phyloP scores from a whole-genome alignment of 2,797 vertebrate genomes.

The Semotilus atromaculatus region DNA sequence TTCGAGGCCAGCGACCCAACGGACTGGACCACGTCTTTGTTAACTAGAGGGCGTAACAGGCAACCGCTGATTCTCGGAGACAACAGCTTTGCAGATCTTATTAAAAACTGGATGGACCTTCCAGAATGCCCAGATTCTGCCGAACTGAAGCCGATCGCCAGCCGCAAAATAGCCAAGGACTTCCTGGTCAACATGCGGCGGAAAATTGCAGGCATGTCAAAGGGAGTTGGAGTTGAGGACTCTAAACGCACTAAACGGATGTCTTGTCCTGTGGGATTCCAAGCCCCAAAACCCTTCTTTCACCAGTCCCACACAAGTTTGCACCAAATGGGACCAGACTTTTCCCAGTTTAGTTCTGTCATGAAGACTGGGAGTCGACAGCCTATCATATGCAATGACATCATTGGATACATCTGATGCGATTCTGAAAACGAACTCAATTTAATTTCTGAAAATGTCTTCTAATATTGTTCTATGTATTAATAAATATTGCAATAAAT shows the following conservation, averaged over 20 bases:
- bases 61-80: constrained; percentile 94
- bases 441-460: constrained; percentile 49
- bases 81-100: constrained; percentile 97
- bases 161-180: constrained; percentile 86
- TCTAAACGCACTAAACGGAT: constrained; percentile 80
- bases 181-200: constrained; percentile 91
- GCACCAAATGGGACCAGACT: constrained; percentile 84
- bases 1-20: constrained; percentile 81
- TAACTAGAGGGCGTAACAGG: constrained; percentile 92
- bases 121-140: constrained; percentile 85
- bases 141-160: constrained; percentile 69
- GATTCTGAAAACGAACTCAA: constrained; percentile 20
- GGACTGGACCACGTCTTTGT: constrained; percentile 92
- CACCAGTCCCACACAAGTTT: constrained; percentile 91
- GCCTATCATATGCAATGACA: constrained; percentile 95
- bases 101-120: constrained; percentile 99
- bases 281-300: constrained; percentile 84
- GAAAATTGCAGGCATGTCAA: constrained; percentile 85
- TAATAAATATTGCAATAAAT: constrained; percentile 65
- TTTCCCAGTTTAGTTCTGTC: constrained; percentile 87
- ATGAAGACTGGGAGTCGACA: constrained; percentile 96
- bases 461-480: constrained; percentile 43
- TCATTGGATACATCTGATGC: constrained; percentile 91
- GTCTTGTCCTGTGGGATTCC: constrained; percentile 88
- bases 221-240: constrained; percentile 73